These are phyloP conservation scores for Eremophila alpestris DNA, from an alignment of 2,797 vertebrate genomes.

Conservation along the genomic window DNA sequence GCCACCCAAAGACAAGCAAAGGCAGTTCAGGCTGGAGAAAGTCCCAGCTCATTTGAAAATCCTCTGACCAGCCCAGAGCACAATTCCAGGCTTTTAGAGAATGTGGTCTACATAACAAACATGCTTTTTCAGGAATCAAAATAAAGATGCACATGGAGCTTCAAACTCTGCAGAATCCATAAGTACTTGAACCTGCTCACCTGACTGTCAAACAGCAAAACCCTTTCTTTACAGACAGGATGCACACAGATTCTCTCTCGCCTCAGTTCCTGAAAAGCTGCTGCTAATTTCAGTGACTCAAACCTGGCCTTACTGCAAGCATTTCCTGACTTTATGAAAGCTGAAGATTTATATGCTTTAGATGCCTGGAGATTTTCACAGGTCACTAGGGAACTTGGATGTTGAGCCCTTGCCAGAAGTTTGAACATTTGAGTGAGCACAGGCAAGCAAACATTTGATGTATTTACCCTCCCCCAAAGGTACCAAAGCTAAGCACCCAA, in stretches of 20 bases:
- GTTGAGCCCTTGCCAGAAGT: neutral
- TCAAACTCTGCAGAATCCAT: neutral
- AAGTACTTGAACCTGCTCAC: neutral
- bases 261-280: neutral
- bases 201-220: neutral
- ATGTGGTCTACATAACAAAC: neutral
- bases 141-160: neutral
- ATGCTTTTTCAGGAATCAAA: neutral
- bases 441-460: constrained; percentile 3
- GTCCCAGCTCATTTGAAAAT: neutral
- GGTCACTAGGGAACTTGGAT: neutral
- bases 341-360: neutral
- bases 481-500: neutral
- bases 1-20: neutral
- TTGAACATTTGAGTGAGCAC: neutral
- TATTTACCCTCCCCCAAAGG: neutral
- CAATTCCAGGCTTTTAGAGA: neutral
- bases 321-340: neutral
- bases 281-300: neutral
- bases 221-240: neutral
- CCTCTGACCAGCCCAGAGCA: neutral
- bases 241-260: neutral
- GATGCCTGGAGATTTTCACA: neutral
- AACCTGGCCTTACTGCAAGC: neutral
- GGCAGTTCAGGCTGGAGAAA: neutral